These are phyloP conservation scores for Parascotia fuliginaria DNA, from an alignment of 2,888 invertebrate species.

Conservation along the genomic window DNA sequence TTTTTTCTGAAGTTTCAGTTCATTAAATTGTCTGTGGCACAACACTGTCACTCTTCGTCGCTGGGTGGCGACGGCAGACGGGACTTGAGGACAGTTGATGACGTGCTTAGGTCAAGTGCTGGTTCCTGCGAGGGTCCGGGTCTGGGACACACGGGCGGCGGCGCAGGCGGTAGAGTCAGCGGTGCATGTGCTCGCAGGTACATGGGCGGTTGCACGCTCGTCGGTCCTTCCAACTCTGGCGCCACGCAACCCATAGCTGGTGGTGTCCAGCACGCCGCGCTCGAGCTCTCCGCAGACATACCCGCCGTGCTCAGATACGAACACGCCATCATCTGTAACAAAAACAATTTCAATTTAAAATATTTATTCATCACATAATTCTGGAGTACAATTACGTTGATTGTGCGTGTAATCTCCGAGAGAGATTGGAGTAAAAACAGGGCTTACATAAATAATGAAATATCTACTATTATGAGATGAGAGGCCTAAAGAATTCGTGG, in stretches of 20 bases:
- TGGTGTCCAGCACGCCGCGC: constrained; percentile 75
- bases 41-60: constrained; percentile 76
- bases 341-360: constrained; percentile 42
- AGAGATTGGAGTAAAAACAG: constrained; percentile 73
- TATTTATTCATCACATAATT: constrained; percentile 29
- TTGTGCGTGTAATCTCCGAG: constrained; percentile 70
- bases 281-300: constrained; percentile 60
- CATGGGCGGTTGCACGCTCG: constrained; percentile 36
- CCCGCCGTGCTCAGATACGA: constrained; percentile 77
- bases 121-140: constrained; percentile 54
- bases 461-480: constrained; percentile 84
- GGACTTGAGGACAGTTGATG: constrained; percentile 59
- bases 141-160: constrained; percentile 18
- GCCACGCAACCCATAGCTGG: constrained; percentile 52
- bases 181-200: constrained; percentile 41
- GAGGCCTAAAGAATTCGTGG: constrained; percentile 82
- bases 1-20: constrained; percentile 53
- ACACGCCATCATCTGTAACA: constrained; percentile 84
- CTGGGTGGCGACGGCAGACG: constrained; percentile 48
- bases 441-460: constrained; percentile 84
- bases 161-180: constrained; percentile 25
- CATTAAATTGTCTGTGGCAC: constrained; percentile 71
- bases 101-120: constrained; percentile 69
- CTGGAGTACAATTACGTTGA: constrained; percentile 59
- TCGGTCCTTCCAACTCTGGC: constrained; percentile 37